Evolutionary conservation across 2,888 invertebrate genomes (phyloP), one percentile per base, ranked within the genome.

Genomic region (Acleris laterana): DNA sequence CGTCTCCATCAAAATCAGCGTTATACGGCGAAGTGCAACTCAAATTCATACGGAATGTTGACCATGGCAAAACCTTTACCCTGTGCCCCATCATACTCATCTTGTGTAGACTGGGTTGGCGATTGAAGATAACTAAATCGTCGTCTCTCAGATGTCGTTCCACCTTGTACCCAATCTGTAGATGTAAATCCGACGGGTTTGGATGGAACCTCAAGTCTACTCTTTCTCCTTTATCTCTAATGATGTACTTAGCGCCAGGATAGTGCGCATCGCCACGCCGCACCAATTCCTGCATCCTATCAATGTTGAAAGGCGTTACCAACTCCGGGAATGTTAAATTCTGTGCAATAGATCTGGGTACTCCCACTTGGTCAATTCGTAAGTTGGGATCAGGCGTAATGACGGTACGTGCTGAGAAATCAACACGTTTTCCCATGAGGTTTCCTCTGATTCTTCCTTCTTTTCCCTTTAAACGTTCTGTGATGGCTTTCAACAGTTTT

Each of bases 81-180:
- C 98, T 95, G 93, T 99, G 99, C 71, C 99, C 99, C 99, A 99
- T 99, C 99, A 99, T 99, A 96, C 98, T 98, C 99, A 99, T 99
- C 93, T 99, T 99, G 93, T 99, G 99, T 5, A 99, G 95, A 2
- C 99, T 99, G 0, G 99, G 99, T 86, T 99, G 99, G 72, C 99
- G 97, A 93, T 99, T 99, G 95, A 99, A 99, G 74, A 99, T 98
- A 19, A 99, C 98, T 71, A 99, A 94, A 91, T 99, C 99, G 69
- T 99, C 99, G 86, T 99, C 99, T 70, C 99, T 95, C 84, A 99
- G 97, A 89, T 99, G 99, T 46, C 99, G 93, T 85, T 99, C 99
- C 1, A 99, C 99, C 88, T 97, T 97, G 83, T 98, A 98, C 49
- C 98, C 98, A 84, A 97, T 97, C 84, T 99, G 98, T 70, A 99